Evolutionary conservation across 2,113 vertebrate species (phyloP).

Genomic region (Copsychus sechellarum): DNA sequence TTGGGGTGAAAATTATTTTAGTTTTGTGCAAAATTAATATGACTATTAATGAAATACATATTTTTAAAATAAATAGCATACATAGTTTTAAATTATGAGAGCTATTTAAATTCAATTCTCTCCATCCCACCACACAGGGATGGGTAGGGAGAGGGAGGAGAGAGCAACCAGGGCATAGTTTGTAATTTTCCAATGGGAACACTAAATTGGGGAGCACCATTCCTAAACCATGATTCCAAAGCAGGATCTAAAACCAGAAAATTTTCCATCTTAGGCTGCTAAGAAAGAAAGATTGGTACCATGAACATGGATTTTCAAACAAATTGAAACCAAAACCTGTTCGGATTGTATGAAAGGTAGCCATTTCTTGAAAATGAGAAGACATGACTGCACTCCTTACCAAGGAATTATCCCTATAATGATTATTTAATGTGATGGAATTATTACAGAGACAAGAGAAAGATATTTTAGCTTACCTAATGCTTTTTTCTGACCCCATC

Average conservation of each 20-base stretch:
- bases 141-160: neutral
- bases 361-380: neutral
- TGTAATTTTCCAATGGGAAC: neutral
- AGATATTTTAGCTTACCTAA: neutral
- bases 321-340: neutral
- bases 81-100: neutral
- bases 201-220: neutral
- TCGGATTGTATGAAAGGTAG: neutral
- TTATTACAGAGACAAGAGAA: neutral
- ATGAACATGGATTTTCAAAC: neutral
- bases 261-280: neutral
- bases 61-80: neutral
- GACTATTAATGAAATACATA: neutral
- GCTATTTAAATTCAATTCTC: neutral
- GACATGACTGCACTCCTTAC: neutral
- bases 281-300: neutral
- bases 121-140: rapidly evolving
- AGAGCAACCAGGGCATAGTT: neutral
- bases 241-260: neutral
- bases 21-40: neutral
- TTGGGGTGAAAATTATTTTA: neutral
- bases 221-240: neutral
- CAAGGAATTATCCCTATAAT: neutral
- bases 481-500: neutral
- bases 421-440: neutral